phyloP scores from a whole-genome alignment of 2,113 vertebrate genomes.

The Silurus asotus region DNA sequence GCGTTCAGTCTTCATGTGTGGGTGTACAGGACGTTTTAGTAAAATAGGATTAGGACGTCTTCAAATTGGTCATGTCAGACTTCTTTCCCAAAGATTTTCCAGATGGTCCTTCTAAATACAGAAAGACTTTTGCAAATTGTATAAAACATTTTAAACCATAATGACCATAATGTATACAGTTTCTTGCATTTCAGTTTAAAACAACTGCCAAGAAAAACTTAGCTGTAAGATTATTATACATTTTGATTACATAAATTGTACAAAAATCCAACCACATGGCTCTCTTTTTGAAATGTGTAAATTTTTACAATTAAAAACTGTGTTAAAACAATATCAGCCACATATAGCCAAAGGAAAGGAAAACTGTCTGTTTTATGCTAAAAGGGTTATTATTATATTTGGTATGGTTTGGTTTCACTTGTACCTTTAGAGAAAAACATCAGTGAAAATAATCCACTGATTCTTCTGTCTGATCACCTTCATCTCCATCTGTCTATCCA shows the following conservation, averaged over 20 bases:
- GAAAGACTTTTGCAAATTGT: background rate
- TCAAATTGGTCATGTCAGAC: background rate
- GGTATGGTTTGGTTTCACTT: background rate
- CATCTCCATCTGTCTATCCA: background rate
- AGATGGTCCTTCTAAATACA: background rate
- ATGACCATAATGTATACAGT: background rate
- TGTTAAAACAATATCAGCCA: background rate
- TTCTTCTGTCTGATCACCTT: background rate
- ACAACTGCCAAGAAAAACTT: background rate
- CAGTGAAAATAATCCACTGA: background rate
- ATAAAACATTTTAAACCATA: background rate
- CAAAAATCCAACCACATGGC: background rate
- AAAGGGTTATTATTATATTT: background rate
- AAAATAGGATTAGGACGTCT: background rate
- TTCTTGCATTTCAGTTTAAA: background rate
- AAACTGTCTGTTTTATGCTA: background rate
- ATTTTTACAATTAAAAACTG: background rate
- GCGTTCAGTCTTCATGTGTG: background rate
- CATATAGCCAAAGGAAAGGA: background rate
- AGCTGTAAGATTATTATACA: background rate
- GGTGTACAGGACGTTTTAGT: conserved; percentile 1
- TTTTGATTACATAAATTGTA: background rate
- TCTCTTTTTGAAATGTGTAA: background rate
- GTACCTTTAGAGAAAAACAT: background rate
- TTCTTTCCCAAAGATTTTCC: background rate